Evolutionary conservation across 2,888 invertebrate genomes (phyloP).

Genomic region (Cosmopolites sordidus): DNA sequence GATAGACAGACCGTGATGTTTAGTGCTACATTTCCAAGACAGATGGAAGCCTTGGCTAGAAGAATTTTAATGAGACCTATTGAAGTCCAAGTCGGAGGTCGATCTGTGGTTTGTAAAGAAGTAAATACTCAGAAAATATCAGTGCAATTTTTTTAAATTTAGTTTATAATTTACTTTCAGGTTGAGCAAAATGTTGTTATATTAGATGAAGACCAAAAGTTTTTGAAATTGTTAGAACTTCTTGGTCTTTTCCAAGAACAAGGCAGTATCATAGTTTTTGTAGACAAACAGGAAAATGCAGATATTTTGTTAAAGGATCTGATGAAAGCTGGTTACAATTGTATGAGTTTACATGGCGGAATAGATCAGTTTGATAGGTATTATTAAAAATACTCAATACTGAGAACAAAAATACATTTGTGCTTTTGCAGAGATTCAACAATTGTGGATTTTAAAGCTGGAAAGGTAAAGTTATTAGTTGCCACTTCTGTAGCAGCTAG

Average conservation of each 20-base stretch:
- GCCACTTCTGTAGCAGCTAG: constrained; percentile 98
- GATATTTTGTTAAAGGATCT: constrained; percentile 89
- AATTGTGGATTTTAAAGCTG: constrained; percentile 92
- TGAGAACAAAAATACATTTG: too few relatives aligned
- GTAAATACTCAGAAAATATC: constrained; percentile 1
- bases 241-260: constrained; percentile 89
- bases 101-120: constrained; percentile 96
- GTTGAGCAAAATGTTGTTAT: constrained; percentile 94
- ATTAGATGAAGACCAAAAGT: constrained; percentile 94
- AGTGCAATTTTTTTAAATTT: too few relatives aligned
- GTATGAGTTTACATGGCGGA: constrained; percentile 96
- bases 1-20: constrained; percentile 99
- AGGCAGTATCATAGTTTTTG: constrained; percentile 94
- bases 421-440: constrained; percentile 93
- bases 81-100: constrained; percentile 88
- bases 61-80: constrained; percentile 91
- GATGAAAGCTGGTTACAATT: constrained; percentile 94
- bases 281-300: constrained; percentile 97
- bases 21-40: constrained; percentile 97
- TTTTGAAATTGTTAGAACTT: constrained; percentile 94
- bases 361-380: constrained; percentile 93
- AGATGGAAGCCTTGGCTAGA: constrained; percentile 97
- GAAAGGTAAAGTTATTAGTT: constrained; percentile 82
- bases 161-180: constrained; percentile 3
- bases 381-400: too few relatives aligned